Percentiles rank a stretch among this genome's conserved stretches.
phyloP scores from a whole-genome alignment of 1,140 invertebrate species.

The Brachionus manjavacas region DNA sequence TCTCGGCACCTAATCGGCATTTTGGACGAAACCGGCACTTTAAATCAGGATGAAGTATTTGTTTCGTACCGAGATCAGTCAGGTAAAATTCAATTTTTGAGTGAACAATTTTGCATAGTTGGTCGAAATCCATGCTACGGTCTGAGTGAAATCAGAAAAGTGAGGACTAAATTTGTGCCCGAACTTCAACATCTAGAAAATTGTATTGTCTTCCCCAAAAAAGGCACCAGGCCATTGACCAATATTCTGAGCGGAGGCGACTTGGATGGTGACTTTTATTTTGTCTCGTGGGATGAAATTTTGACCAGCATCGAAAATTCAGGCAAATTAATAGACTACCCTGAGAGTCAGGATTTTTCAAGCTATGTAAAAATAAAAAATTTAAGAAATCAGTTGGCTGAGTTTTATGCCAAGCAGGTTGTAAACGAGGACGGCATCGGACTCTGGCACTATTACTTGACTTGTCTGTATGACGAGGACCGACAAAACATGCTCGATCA shows the following conservation, averaged over 20 bases:
- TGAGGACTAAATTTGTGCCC: constrained; percentile 51
- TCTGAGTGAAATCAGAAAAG: constrained; percentile 56
- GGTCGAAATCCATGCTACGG: constrained; percentile 57
- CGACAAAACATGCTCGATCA: neutral
- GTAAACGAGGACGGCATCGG: neutral
- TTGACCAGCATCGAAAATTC: constrained; percentile 1
- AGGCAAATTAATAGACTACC: neutral
- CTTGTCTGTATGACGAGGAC: neutral
- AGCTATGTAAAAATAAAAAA: neutral
- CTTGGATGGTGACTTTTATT: constrained; percentile 57
- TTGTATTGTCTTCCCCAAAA: constrained; percentile 56
- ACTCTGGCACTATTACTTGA: neutral
- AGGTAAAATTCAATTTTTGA: neutral
- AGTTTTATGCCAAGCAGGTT: neutral
- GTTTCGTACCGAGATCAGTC: neutral
- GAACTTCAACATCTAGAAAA: constrained; percentile 52
- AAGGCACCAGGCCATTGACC: constrained; percentile 55
- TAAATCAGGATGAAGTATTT: constrained; percentile 17
- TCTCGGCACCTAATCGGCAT: neutral
- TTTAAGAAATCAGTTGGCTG: neutral
- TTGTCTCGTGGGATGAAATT: constrained; percentile 51
- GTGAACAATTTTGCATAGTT: constrained; percentile 35
- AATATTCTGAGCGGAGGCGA: constrained; percentile 58
- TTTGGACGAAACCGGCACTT: neutral
- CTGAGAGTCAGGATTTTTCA: neutral